Evolutionary conservation across 2,888 invertebrate species (phyloP), one percentile per base, ranked within the genome.

Genomic region (Tenthredo scrophulariae): DNA sequence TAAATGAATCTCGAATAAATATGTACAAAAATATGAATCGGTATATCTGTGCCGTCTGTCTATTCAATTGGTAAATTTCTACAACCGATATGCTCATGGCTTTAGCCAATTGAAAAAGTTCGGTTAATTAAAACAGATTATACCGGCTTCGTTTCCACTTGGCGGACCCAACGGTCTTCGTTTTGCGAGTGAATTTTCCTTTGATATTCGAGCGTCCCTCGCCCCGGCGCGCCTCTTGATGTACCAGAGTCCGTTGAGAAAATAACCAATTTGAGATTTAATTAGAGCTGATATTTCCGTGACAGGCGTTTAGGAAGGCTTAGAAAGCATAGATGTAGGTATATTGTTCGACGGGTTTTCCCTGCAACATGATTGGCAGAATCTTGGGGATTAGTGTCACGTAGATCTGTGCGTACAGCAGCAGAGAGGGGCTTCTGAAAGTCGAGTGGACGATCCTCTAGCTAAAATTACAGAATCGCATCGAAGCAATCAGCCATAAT

Each of bases 211-310:
- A 91, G 85, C 87, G 89, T 86, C 82, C 85, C 70, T 83, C 84
- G 75, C 43, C 85, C 85, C 46, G 74, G 77, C n/a, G 46, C 83
- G 84, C 43, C 67, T 74, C 77, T 70, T 74, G 84, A 62, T 80
- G 80, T 62, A 84, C 85, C 86, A 50, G 62, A 85, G 84, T 85
- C 84, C 85, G 70, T 72, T 67, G 85, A 84, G 67, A 86, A 86
- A 87, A 87, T 87, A 87, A 86, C 90, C 89, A 91, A 91, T 91
- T 90, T 88, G 91, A 91, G 89, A 91, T 91, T 91, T 90, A 90
- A 91, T 91, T 91, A 91, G 89, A 88, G 88, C 88, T 89, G 88
- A 90, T 90, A 86, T 88, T 65, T 87, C 84, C 86, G 87, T 86
- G 88, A 88, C 88, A 86, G 89, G 86, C 87, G 86, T 86, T 88